A percentile compares a stretch with the other conserved stretches of the same genome.
Evolutionary conservation across 2,113 vertebrate species (phyloP).

Genomic region (Empidonax traillii): DNA sequence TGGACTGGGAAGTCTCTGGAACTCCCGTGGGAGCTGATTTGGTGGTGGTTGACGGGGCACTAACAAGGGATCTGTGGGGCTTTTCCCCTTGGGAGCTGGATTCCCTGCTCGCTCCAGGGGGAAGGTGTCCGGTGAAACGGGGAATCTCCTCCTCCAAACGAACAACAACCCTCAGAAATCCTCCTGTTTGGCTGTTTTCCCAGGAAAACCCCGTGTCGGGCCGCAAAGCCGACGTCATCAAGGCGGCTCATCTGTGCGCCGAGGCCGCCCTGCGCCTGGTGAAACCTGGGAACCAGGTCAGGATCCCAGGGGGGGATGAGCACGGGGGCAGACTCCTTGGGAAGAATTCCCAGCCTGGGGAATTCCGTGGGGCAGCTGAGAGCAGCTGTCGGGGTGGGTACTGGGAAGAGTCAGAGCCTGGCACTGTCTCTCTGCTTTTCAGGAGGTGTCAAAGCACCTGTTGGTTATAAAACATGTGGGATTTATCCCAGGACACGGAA

Average conservation of each 20-base stretch:
- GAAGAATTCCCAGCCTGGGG: not conserved
- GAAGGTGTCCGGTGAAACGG: not conserved
- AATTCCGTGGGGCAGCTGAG: fast-evolving
- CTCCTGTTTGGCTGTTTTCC: not conserved
- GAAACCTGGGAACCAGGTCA: slow-evolving; percentile 94
- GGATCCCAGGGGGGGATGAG: not conserved
- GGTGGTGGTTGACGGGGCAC: not conserved
- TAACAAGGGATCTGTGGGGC: not conserved
- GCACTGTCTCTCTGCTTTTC: fast-evolving
- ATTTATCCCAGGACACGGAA: fast-evolving
- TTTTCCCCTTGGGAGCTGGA: fast-evolving
- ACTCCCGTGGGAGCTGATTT: not conserved
- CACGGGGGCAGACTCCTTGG: too few relatives aligned
- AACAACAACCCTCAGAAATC: fast-evolving
- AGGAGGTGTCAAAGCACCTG: not conserved
- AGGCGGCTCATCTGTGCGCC: slow-evolving; percentile 92
- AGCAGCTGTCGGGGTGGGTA: not conserved
- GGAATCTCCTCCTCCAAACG: fast-evolving
- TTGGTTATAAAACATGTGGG: not conserved
- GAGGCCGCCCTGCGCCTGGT: slow-evolving; percentile 95
- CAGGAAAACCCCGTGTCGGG: slow-evolving; percentile 90
- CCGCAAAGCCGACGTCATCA: slow-evolving; percentile 94
- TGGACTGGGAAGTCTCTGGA: not conserved
- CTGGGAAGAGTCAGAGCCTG: not conserved
- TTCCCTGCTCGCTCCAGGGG: not conserved